phyloP scores from a whole-genome alignment of 2,113 vertebrate genomes.

The Tachycineta bicolor region DNA sequence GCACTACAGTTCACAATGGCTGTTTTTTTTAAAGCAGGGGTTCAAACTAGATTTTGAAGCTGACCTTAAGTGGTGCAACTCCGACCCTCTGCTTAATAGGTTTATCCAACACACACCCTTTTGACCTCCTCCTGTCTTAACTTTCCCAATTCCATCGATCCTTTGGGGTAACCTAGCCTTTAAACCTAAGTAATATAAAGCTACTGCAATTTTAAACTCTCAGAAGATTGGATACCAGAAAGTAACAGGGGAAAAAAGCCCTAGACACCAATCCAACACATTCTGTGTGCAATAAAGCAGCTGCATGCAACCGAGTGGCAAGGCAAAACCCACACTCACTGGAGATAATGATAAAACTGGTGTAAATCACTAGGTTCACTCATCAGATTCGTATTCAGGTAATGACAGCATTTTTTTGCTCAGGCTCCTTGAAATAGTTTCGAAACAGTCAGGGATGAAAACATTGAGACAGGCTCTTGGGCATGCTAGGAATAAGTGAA shows the following conservation, averaged over 20 bases:
- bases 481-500: neutral
- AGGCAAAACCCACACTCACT: neutral
- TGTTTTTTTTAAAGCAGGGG: neutral
- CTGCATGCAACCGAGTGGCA: neutral
- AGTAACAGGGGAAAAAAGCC: accelerated
- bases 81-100: neutral
- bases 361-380: neutral
- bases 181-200: neutral
- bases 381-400: neutral
- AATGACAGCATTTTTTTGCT: neutral
- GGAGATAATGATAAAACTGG: neutral
- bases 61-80: neutral
- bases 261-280: neutral
- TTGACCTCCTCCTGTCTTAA: neutral
- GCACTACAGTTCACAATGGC: neutral
- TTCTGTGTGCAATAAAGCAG: neutral
- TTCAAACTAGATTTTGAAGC: neutral
- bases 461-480: neutral
- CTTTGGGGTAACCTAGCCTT: neutral
- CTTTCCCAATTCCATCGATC: neutral
- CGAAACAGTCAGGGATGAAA: neutral
- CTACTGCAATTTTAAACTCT: neutral
- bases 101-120: neutral
- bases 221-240: neutral
- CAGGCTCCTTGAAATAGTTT: neutral